phyloP scores from a whole-genome alignment of 1,140 invertebrate genomes.

The Lycorma delicatula region DNA sequence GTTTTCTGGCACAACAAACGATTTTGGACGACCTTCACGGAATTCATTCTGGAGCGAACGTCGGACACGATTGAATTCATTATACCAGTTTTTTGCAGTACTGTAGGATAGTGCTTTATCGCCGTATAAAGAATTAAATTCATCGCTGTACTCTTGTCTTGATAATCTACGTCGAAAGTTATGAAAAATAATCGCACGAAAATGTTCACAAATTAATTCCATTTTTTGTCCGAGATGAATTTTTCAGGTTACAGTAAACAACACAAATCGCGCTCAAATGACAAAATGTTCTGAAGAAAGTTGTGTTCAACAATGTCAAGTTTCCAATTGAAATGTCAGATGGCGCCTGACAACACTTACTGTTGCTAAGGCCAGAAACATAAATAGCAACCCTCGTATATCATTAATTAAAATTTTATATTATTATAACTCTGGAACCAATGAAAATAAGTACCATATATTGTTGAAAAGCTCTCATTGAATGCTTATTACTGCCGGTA shows the following conservation, averaged over 20 bases:
- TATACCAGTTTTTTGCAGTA: conserved; percentile 18
- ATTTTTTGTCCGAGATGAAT: conserved; percentile 4
- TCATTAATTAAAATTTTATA: no score
- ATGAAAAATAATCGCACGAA: conserved; percentile 17
- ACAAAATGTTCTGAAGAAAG: conserved; percentile 1
- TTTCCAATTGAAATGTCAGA: conserved; percentile 1
- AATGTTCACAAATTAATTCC: conserved; percentile 3
- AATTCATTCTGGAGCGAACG: conserved; percentile 23
- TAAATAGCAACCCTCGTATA: no score
- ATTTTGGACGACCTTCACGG: no score
- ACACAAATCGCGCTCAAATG: conserved; percentile 2
- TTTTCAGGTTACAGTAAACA: not conserved
- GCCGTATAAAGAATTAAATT: conserved; percentile 15
- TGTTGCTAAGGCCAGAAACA: conserved; percentile 13
- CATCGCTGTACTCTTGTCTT: conserved; percentile 19
- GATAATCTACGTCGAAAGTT: conserved; percentile 18
- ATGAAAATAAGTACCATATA: no score
- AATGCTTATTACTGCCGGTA: no score
- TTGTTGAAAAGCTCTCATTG: no score
- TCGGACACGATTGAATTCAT: conserved; percentile 23
- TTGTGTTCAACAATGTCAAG: conserved; percentile 3
- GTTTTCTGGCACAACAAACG: conserved; percentile 26
- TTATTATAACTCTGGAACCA: no score
- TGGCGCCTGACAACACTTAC: conserved; percentile 7
- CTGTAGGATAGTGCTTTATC: conserved; percentile 15